phyloP scores from a whole-genome alignment of 2,888 invertebrate species.

The Xanthorhoe designata region DNA sequence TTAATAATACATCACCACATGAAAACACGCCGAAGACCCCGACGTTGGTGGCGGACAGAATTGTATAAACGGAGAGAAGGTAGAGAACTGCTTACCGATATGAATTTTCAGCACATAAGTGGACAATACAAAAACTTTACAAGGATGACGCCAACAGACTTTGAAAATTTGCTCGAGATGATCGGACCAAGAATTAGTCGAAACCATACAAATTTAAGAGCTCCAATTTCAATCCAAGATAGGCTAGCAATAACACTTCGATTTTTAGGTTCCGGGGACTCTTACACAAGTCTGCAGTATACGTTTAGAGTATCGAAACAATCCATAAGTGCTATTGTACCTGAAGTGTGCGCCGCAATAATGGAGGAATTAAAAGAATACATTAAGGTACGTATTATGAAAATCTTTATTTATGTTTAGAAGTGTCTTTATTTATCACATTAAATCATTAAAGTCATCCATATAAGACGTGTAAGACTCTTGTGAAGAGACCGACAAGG shows the following conservation, averaged over 20 bases:
- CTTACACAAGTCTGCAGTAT: background rate
- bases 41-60: conserved; percentile 45
- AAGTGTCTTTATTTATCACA: conserved; percentile 21
- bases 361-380: conserved; percentile 35
- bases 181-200: conserved; percentile 40
- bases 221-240: conserved; percentile 38
- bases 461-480: conserved; percentile 21
- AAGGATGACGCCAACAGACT: conserved; percentile 34
- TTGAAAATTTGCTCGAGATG: conserved; percentile 21
- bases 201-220: conserved; percentile 33
- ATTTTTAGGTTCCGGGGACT: background rate
- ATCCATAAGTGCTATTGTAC: conserved; percentile 24
- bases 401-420: conserved; percentile 17
- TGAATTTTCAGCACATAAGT: conserved; percentile 32
- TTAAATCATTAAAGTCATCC: conserved; percentile 37
- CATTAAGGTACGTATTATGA: conserved; percentile 35
- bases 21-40: conserved; percentile 37
- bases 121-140: conserved; percentile 39
- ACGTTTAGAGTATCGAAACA: conserved; percentile 25
- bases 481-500: conserved; percentile 34
- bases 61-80: conserved; percentile 42
- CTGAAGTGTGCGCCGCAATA: conserved; percentile 24
- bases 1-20: conserved; percentile 33
- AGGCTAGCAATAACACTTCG: conserved; percentile 34
- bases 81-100: conserved; percentile 38